Base-by-base conservation (phyloP, 2,888 invertebrate species). In the Lasiommata megera region DNA sequence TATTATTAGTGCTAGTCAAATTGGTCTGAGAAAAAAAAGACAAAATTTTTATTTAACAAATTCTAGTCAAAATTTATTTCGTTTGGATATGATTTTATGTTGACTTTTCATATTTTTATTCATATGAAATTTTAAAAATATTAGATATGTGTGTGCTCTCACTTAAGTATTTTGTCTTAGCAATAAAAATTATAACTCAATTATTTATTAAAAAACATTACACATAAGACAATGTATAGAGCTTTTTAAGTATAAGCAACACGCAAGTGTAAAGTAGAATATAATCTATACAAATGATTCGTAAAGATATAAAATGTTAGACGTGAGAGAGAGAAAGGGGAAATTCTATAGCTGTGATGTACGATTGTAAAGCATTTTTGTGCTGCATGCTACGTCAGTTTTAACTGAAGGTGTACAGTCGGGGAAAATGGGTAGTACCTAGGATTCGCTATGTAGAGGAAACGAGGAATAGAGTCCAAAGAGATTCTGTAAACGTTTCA, bases 281-380 rank as follows among this genome's bases (percentile, higher is more conserved):
- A 84, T 83, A 82, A 80, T 82, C 80, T 73, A 74, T 77, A 78
- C 77, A 74, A 72, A 73, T 80, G 78, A 77, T 70, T 77, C 74
- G 11, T 31, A 52, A 52, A 40, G 52, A 52, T 40, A 80, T 58
- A 61, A 77, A 77, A 80, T 73, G 75, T 79, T 80, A 79, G 72
- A 80, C 48, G 37, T 16, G 54, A 58, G 43, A 59, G 50, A 56
- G 59, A 76, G 84, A 88, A 82, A 86, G 83, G 79, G 79, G 84
- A 87, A 84, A 87, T 82, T 80, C 79, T 80, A 83, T 88, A 89
- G 90, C 90, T 91, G 91, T 91, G 91, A 91, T 91, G 84, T 77
- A 80, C 72, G 78, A 73, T 77, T 68, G 81, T 69, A 69, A 69
- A 68, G 87, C 87, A 89, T 86, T 88, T 88, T 88, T 88, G 88